A percentile compares a stretch with the other conserved stretches of the same genome.
Conservation (phyloP, 1,140 invertebrate species). For the Drosophila funebris region DNA sequence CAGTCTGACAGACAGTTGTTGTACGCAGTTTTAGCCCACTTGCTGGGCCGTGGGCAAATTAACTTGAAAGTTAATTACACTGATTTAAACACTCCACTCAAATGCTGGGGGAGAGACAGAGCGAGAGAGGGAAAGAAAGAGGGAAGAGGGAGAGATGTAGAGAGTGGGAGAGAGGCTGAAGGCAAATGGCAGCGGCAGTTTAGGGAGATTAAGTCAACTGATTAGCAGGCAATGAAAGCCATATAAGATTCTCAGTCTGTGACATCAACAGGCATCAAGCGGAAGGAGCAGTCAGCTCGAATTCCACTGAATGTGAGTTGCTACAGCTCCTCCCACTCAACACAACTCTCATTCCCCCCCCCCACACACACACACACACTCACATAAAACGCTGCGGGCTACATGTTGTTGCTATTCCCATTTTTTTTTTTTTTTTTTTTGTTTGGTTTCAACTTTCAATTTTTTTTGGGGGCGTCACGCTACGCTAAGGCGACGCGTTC, state of each 20-base stretch:
- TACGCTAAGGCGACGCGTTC: conserved; percentile 26
- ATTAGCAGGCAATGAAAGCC: conserved; percentile 21
- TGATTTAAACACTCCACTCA: conserved; percentile 36
- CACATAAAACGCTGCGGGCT: conserved; percentile 1
- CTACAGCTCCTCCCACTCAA: not conserved
- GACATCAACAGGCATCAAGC: conserved; percentile 31
- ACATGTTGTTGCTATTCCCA: not conserved
- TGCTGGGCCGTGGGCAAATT: conserved; percentile 34
- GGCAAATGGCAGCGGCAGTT: not conserved
- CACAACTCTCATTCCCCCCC: not conserved
- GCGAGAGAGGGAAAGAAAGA: not conserved
- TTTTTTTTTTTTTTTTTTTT: too few species aligned
- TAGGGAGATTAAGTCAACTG: conserved; percentile 13
- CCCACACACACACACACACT: not conserved
- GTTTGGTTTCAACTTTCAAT: conserved; percentile 24
- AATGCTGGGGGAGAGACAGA: not conserved
- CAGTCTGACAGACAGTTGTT: conserved; percentile 10
- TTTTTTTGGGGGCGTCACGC: conserved; percentile 3
- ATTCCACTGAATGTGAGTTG: conserved; percentile 3
- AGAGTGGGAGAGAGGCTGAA: not conserved
- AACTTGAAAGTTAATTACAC: conserved; percentile 57
- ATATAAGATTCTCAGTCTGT: not conserved
- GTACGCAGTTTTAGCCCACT: not conserved
- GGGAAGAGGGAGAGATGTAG: not conserved
- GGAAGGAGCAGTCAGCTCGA: not conserved